These are phyloP conservation scores for Sphaeramia orbicularis DNA, from an alignment of 2,797 vertebrate genomes.

Conservation along the genomic window DNA sequence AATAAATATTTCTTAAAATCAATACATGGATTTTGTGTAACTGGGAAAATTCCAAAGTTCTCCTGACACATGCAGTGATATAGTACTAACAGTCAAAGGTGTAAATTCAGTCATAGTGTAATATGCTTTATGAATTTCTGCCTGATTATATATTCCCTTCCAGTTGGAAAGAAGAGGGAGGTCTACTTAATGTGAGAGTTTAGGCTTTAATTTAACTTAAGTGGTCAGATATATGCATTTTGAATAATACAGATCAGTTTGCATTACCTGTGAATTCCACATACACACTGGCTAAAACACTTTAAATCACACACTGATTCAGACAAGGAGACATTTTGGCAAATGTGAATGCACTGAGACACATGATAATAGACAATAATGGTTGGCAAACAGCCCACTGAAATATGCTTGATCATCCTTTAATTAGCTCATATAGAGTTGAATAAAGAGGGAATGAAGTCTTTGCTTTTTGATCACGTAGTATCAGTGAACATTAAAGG, in stretches of 20 bases:
- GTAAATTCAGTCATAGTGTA: conserved; percentile 60
- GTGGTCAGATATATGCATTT: conserved; percentile 79
- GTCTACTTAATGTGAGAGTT: conserved; percentile 66
- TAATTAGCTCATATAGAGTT: neutral
- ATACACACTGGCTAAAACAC: conserved; percentile 5
- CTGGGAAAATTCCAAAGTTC: conserved; percentile 38
- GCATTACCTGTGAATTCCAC: conserved; percentile 49
- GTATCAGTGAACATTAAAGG: too few relatives aligned
- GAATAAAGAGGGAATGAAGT: too few relatives aligned
- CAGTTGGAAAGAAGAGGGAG: conserved; percentile 43
- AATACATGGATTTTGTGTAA: conserved; percentile 19
- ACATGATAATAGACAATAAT: conserved; percentile 21
- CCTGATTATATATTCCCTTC: conserved; percentile 53
- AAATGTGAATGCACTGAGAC: conserved; percentile 2
- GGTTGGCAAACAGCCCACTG: conserved; percentile 30
- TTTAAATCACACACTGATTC: conserved; percentile 5
- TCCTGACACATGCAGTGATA: conserved; percentile 36
- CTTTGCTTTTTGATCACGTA: too few relatives aligned
- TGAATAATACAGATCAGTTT: conserved; percentile 77
- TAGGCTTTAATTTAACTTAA: conserved; percentile 78
- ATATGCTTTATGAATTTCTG: conserved; percentile 64
- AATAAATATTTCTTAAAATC: neutral
- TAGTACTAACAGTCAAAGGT: conserved; percentile 51
- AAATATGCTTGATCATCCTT: conserved; percentile 30
- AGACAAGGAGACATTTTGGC: neutral